These are phyloP conservation scores for Anodontia alba DNA, from an alignment of 2,888 invertebrate species.

Conservation along the genomic window DNA sequence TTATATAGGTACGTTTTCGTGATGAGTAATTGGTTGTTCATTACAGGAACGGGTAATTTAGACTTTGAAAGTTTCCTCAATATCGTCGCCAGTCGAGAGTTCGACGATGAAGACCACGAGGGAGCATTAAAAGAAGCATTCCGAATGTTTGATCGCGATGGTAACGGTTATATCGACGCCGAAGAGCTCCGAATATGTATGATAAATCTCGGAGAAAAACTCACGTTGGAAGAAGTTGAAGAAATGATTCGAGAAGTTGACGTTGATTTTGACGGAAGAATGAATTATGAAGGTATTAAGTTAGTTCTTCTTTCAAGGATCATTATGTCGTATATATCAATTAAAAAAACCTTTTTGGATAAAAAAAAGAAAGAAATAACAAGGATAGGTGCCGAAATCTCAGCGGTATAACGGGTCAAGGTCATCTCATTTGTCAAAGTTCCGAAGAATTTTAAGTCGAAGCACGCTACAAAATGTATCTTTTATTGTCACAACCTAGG, in stretches of 20 bases:
- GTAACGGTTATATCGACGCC: constrained; percentile 99
- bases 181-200: constrained; percentile 99
- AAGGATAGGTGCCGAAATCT: not conserved
- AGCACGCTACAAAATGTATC: too few relatives aligned
- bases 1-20: too few relatives aligned
- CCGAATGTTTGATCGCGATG: constrained; percentile 98
- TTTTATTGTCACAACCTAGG: too few relatives aligned
- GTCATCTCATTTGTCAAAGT: not conserved
- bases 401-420: not conserved
- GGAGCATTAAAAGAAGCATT: constrained; percentile 70
- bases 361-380: too few relatives aligned
- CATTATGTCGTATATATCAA: not conserved
- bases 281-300: constrained; percentile 95
- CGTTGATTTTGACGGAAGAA: constrained; percentile 99
- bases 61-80: constrained; percentile 72
- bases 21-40: too few relatives aligned
- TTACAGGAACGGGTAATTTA: constrained; percentile 61
- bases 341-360: too few relatives aligned
- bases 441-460: not conserved
- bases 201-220: constrained; percentile 99
- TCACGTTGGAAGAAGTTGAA: constrained; percentile 99
- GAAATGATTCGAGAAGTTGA: constrained; percentile 99
- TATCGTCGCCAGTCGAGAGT: constrained; percentile 68
- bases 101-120: constrained; percentile 72
- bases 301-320: too few relatives aligned